Base-by-base conservation (phyloP, 2,797 vertebrate genomes). In the Alca torda region DNA sequence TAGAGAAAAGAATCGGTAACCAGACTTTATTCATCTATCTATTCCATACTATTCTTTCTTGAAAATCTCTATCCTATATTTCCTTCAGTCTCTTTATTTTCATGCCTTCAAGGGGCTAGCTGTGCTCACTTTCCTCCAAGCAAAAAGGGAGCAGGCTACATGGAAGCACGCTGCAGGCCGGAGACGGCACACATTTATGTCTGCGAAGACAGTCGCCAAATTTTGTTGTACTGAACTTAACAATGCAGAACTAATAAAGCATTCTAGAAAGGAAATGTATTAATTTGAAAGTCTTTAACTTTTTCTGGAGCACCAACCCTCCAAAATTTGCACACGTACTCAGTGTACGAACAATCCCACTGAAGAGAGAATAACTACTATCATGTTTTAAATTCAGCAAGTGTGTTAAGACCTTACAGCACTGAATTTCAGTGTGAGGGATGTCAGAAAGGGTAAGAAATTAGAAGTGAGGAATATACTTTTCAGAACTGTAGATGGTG, bases 161-260 rank as follows among this genome's bases (percentile, higher is more conserved):
- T 21, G 39, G 28, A 75, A 82, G 30, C 19, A 78, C 25, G 10
- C n/a, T 60, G 14, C 4, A 35, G 25, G 25, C 31, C 0, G 0
- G 57, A 60, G 35, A 70, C 14, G 1, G 0, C 16, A 30, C 25
- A 24, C 3, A 8, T 43, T 30, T 70, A 37, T 0, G 11, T 15
- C 39, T 70, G 16, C 24, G 41, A 75, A 76, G 45, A 65, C 26
- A 78, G 39, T 60, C 46, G 37, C 39, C 26, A 53, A 90, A 51
- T 3, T 56, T 43, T 13, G 7, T 12, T 20, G 13, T 7, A 51
- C 43, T 46, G 31, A 88, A 73, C n/a, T 57, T 25, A 54, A 75
- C 3, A 31, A 43, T 1, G 39, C 12, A 85, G 45, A 89, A 65
- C 13, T 31, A 67, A 81, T n/a, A n/a, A 63, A 83, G 28, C 23